Percentiles rank a stretch among this genome's conserved stretches.
Conservation (phyloP, 2,113 vertebrate genomes). For the Cebus imitator region DNA sequence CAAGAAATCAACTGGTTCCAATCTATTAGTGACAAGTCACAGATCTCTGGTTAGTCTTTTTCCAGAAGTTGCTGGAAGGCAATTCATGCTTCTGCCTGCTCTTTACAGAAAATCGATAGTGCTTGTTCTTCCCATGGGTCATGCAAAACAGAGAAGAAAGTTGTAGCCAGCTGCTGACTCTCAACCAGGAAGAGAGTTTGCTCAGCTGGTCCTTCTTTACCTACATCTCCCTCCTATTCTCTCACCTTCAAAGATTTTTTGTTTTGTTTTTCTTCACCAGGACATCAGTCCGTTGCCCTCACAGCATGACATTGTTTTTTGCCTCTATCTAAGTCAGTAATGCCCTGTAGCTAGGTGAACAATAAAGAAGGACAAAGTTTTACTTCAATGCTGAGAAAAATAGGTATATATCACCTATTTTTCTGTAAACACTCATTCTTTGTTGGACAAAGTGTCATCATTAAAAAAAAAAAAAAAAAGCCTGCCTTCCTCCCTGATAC, state of each 20-base stretch:
- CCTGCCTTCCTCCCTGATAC: background rate
- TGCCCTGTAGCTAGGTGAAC: background rate
- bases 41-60: background rate
- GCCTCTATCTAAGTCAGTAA: background rate
- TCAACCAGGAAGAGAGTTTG: background rate
- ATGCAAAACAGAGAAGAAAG: background rate
- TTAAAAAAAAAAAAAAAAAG: background rate
- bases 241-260: background rate
- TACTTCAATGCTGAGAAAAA: slow-evolving; percentile 15
- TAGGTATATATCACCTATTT: background rate
- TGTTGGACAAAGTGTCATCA: background rate
- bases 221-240: background rate
- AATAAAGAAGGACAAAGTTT: background rate
- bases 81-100: background rate
- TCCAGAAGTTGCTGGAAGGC: background rate
- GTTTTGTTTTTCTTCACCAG: background rate
- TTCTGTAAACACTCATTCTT: slow-evolving; percentile 23
- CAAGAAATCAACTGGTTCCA: background rate
- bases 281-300: background rate
- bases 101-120: background rate
- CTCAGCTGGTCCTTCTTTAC: background rate
- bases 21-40: background rate
- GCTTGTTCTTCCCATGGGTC: background rate
- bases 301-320: background rate
- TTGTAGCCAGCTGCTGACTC: background rate